A percentile compares a stretch with the other conserved stretches of the same genome.
Evolutionary conservation across 2,797 vertebrate genomes (phyloP).

Genomic region (Propithecus deckenii): DNA sequence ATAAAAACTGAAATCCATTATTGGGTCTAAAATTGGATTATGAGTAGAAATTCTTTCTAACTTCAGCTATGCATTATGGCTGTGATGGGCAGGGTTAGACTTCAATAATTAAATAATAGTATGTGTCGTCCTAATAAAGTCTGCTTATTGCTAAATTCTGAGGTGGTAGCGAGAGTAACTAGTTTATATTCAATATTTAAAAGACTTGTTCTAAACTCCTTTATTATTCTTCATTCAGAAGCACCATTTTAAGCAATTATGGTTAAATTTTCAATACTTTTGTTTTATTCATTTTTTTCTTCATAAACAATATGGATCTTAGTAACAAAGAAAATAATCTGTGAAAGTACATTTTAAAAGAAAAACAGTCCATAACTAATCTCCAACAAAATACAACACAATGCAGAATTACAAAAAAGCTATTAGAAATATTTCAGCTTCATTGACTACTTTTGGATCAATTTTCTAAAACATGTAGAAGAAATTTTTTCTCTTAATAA

Average conservation of each 20-base stretch:
- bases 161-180: background rate
- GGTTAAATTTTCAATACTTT: background rate
- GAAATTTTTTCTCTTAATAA: background rate
- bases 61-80: background rate
- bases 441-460: background rate
- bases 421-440: background rate
- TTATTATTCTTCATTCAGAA: slow-evolving; percentile 18
- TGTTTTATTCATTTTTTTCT: background rate
- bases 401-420: background rate
- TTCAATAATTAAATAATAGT: background rate
- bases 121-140: background rate
- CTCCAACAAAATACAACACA: slow-evolving; percentile 19
- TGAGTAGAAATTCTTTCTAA: background rate
- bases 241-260: background rate
- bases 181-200: slow-evolving; percentile 2
- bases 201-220: background rate
- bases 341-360: background rate
- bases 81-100: background rate
- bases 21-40: background rate
- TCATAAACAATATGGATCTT: background rate
- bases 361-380: background rate
- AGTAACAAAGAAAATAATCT: background rate
- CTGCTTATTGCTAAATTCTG: background rate
- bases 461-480: background rate
- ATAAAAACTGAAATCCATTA: background rate